Conservation (phyloP, 1,140 invertebrate genomes). For the Achatina immaculata region DNA sequence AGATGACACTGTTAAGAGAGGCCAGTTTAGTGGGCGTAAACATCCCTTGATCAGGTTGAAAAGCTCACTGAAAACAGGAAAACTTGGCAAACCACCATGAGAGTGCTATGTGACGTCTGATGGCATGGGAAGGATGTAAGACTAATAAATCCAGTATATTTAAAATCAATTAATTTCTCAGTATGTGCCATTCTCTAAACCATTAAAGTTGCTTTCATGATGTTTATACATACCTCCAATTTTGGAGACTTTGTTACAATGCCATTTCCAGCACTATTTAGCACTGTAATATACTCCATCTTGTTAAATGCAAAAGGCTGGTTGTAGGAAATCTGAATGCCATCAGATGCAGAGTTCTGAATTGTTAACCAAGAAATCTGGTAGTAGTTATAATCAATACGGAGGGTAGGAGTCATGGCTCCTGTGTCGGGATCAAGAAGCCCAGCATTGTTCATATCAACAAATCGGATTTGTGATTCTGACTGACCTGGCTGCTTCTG, state of each 20-base stretch:
- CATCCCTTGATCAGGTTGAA: too few species aligned
- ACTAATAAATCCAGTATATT: too few species aligned
- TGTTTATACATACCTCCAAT: slow-evolving; percentile 44
- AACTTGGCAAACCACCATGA: too few species aligned
- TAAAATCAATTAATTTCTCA: too few species aligned
- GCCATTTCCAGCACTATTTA: slow-evolving; percentile 63
- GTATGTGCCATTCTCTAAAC: too few species aligned
- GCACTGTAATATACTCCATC: slow-evolving; percentile 58
- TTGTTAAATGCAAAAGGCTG: slow-evolving; percentile 77
- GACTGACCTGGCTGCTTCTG: slow-evolving; percentile 21
- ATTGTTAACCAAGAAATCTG: slow-evolving; percentile 74
- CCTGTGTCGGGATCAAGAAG: slow-evolving; percentile 93
- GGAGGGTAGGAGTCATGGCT: slow-evolving; percentile 90
- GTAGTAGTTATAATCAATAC: slow-evolving; percentile 96
- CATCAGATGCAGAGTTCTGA: slow-evolving; percentile 75
- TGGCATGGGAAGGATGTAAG: too few species aligned
- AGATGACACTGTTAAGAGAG: too few species aligned
- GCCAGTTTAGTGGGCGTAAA: too few species aligned
- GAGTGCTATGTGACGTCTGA: too few species aligned
- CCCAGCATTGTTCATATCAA: slow-evolving; percentile 77
- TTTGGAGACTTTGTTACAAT: slow-evolving; percentile 59
- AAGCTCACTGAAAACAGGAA: too few species aligned
- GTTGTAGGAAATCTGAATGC: slow-evolving; percentile 87
- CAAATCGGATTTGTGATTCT: slow-evolving; percentile 57
- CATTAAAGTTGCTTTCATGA: too few species aligned